These are phyloP conservation scores for Podarcis cretensis DNA, from an alignment of 2,113 vertebrate species.

Conservation along the genomic window DNA sequence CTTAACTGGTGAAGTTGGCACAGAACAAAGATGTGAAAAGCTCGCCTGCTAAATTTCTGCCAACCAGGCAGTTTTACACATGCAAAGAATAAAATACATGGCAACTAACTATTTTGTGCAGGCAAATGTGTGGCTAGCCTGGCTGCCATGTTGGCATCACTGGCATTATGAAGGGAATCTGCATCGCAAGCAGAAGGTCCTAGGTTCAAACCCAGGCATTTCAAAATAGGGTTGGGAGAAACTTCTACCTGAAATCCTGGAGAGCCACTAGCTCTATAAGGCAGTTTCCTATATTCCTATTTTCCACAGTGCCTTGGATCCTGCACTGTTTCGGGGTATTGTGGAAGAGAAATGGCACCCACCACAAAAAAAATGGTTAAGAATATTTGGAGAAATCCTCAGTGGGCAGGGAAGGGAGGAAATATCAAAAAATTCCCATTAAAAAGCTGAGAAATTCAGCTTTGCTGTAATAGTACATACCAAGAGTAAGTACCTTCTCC, in stretches of 20 bases:
- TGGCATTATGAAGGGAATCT: no score
- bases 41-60: neutral
- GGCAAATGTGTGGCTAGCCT: neutral
- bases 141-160: no score
- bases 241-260: no score
- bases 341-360: neutral
- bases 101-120: no score
- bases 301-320: neutral
- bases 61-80: neutral
- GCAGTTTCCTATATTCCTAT: no score
- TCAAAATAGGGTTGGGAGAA: no score
- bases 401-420: neutral
- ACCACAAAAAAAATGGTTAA: neutral
- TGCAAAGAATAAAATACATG: neutral
- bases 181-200: no score
- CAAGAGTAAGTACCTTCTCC: neutral
- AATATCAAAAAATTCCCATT: no score
- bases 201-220: no score
- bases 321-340: neutral
- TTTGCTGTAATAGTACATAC: neutral
- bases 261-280: no score
- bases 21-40: neutral
- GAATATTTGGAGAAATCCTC: neutral
- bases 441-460: neutral
- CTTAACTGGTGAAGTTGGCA: neutral